Evolutionary conservation across 2,888 invertebrate species (phyloP).

Genomic region (Lagria hirta): DNA sequence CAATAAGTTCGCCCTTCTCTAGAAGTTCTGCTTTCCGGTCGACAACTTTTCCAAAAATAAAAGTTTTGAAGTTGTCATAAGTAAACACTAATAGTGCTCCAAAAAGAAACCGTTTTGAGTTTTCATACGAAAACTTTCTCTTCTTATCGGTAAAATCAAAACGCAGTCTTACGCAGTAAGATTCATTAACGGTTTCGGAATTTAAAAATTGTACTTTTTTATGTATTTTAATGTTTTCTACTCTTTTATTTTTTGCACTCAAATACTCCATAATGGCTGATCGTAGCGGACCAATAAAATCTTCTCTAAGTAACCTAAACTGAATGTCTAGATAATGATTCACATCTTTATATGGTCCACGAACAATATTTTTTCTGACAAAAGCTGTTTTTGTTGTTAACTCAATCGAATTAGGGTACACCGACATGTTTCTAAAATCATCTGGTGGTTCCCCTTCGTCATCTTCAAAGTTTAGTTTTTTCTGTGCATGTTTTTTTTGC

Average conservation of each 20-base stretch:
- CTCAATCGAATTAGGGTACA: slow-evolving; percentile 58
- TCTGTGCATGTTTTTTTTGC: slow-evolving; percentile 15
- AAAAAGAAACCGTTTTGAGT: slow-evolving; percentile 64
- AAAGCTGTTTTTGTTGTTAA: slow-evolving; percentile 52
- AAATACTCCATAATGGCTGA: slow-evolving; percentile 59
- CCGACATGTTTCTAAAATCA: slow-evolving; percentile 58
- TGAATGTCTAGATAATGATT: slow-evolving; percentile 80
- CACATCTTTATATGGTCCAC: slow-evolving; percentile 64
- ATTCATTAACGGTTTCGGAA: slow-evolving; percentile 30
- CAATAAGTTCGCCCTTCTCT: slow-evolving; percentile 58
- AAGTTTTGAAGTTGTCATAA: slow-evolving; percentile 65
- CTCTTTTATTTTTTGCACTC: slow-evolving; percentile 16
- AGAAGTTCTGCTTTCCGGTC: slow-evolving; percentile 59
- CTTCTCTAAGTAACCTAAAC: slow-evolving; percentile 75
- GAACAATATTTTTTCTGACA: slow-evolving; percentile 60
- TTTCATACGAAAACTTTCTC: slow-evolving; percentile 53
- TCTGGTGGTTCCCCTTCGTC: slow-evolving; percentile 55
- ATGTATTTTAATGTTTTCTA: slow-evolving; percentile 33
- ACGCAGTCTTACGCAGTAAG: slow-evolving; percentile 30
- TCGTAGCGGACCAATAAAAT: slow-evolving; percentile 73
- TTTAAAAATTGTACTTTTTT: slow-evolving; percentile 27
- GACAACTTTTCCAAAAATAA: slow-evolving; percentile 70
- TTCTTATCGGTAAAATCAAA: slow-evolving; percentile 37
- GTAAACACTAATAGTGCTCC: slow-evolving; percentile 77
- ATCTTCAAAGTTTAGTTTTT: slow-evolving; percentile 43